Evolutionary conservation across 1,140 invertebrate species (phyloP).

Genomic region (Chironomus tepperi): DNA sequence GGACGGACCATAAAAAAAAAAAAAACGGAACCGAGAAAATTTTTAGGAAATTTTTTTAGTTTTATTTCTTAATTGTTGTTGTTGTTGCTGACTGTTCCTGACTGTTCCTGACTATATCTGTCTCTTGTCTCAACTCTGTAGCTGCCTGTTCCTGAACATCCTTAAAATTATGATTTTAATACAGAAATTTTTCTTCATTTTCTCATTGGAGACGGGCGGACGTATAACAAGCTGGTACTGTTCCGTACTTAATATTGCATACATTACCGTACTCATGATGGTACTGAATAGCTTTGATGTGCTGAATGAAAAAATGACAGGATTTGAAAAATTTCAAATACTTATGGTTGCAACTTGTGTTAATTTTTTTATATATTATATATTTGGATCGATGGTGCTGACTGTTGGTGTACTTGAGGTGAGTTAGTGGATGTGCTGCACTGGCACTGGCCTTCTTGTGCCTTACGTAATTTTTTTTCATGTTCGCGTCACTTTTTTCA

Average conservation of each 20-base stretch:
- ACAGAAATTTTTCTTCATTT: not conserved
- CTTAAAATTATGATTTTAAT: not conserved
- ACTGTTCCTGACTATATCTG: too few relatives aligned
- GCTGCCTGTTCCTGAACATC: not conserved
- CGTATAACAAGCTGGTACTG: not conserved
- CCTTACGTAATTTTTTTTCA: too few relatives aligned
- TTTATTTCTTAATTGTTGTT: too few relatives aligned
- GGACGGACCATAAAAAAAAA: too few relatives aligned
- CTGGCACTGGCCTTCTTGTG: too few relatives aligned
- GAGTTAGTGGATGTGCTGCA: too few relatives aligned
- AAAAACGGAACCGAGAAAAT: too few relatives aligned
- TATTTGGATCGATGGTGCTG: not conserved
- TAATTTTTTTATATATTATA: not conserved
- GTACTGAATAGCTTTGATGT: not conserved
- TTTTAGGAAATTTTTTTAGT: too few relatives aligned
- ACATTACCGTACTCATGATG: not conserved
- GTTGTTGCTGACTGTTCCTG: not conserved
- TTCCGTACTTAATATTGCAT: not conserved
- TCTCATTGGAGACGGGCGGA: not conserved
- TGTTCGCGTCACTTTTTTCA: too few relatives aligned
- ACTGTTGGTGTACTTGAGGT: not conserved
- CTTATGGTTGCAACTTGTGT: not conserved
- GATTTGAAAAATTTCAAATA: not conserved
- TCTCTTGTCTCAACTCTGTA: not conserved
- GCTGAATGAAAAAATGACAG: not conserved